Evolutionary conservation across 1,140 invertebrate species (phyloP).

Genomic region (Hylyphantes graminicola): DNA sequence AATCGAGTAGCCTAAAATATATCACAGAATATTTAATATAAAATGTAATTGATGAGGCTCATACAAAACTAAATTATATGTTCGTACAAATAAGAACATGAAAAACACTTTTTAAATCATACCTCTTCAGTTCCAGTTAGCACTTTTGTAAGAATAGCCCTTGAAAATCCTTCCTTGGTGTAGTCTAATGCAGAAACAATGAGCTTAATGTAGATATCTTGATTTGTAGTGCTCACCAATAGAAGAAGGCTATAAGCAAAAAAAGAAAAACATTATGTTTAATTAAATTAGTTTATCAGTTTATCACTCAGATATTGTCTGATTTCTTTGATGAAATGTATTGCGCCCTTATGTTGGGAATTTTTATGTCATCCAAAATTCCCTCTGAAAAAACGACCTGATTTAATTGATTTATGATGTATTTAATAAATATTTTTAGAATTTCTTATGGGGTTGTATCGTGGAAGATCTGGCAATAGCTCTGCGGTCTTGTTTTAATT

Average conservation of each 20-base stretch:
- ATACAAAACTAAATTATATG: too few species aligned
- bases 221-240: conserved; percentile 82
- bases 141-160: conserved; percentile 70
- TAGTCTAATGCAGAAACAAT: conserved; percentile 92
- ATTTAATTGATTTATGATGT: too few species aligned
- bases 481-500: too few species aligned
- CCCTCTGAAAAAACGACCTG: too few species aligned
- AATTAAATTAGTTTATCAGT: not conserved
- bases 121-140: conserved; percentile 69
- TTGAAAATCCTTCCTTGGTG: conserved; percentile 76
- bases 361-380: too few species aligned
- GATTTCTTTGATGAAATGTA: too few species aligned
- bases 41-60: not conserved
- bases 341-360: too few species aligned
- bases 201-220: conserved; percentile 92
- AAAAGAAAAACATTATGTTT: conserved; percentile 16
- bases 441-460: too few species aligned
- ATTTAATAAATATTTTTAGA: too few species aligned
- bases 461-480: too few species aligned
- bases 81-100: too few species aligned
- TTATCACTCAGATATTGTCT: too few species aligned
- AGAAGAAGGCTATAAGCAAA: conserved; percentile 77
- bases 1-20: conserved; percentile 79
- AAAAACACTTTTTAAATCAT: conserved; percentile 2
- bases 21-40: conserved; percentile 61